Conservation (phyloP, 2,797 vertebrate genomes). For the Enteromius fasciolatus region DNA sequence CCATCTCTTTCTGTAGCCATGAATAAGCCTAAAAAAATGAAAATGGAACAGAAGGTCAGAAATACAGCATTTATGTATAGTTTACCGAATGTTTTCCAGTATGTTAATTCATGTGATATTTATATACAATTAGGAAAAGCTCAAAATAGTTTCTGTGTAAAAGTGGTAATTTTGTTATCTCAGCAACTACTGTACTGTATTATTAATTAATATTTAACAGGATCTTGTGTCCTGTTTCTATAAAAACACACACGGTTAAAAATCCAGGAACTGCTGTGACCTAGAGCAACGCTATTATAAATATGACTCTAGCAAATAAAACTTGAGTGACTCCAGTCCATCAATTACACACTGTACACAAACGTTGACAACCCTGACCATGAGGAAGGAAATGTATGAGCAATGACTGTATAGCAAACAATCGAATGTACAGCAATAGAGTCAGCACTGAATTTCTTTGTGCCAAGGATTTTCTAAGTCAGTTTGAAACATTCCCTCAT, state of each 20-base stretch:
- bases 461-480: conserved; percentile 49
- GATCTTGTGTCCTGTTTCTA: conserved; percentile 36
- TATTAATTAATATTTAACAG: conserved; percentile 21
- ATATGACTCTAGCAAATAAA: conserved; percentile 35
- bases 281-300: conserved; percentile 1
- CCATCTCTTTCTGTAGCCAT: conserved; percentile 94
- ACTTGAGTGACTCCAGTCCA: conserved; percentile 18
- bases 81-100: neutral
- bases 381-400: conserved; percentile 12
- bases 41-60: conserved; percentile 7
- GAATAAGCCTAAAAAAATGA: conserved; percentile 86
- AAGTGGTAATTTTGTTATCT: neutral
- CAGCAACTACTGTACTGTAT: neutral
- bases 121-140: neutral
- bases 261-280: conserved; percentile 32
- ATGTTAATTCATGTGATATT: conserved; percentile 7
- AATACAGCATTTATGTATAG: neutral
- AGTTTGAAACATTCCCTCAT: conserved; percentile 45
- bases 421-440: conserved; percentile 39
- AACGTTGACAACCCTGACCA: conserved; percentile 16
- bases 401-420: conserved; percentile 34
- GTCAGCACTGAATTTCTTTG: conserved; percentile 29
- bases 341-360: conserved; percentile 44
- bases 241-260: conserved; percentile 9
- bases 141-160: neutral